Conservation (phyloP, 2,888 invertebrate genomes). For the Archaeoteleia sp. region DNA sequence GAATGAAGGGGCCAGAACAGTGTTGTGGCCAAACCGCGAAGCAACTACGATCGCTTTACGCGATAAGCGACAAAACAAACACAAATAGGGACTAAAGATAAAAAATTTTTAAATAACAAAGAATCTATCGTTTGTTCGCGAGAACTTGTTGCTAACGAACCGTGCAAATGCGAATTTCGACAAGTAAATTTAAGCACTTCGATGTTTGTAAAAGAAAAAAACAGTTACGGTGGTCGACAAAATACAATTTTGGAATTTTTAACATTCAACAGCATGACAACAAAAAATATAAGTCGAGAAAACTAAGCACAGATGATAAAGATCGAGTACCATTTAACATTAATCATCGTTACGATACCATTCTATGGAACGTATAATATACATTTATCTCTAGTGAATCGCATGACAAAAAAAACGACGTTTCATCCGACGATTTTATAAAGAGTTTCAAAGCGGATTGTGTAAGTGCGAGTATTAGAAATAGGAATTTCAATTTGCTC, state of each 20-base stretch:
- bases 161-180: too few species aligned
- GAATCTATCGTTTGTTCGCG: too few species aligned
- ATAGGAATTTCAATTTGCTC: slow-evolving; percentile 34
- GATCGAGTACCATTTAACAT: slow-evolving; percentile 45
- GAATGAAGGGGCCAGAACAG: slow-evolving; percentile 41
- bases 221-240: too few species aligned
- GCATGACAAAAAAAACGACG: slow-evolving; percentile 31
- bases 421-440: slow-evolving; percentile 33
- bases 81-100: slow-evolving; percentile 15
- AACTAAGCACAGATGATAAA: slow-evolving; percentile 31
- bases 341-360: slow-evolving; percentile 52
- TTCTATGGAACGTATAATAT: slow-evolving; percentile 45
- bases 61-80: slow-evolving; percentile 26
- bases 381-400: slow-evolving; percentile 48
- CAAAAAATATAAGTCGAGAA: slow-evolving; percentile 32
- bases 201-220: too few species aligned
- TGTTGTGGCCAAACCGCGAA: slow-evolving; percentile 43
- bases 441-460: slow-evolving; percentile 25
- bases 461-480: slow-evolving; percentile 43
- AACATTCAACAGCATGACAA: slow-evolving; percentile 22
- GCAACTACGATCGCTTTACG: slow-evolving; percentile 40
- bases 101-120: slow-evolving; percentile 20
- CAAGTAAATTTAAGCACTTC: too few species aligned
- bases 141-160: too few species aligned
- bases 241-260: too few species aligned